Percentiles rank a stretch among this genome's conserved stretches.
Conservation (phyloP, 1,140 invertebrate species). For the Nasonia vitripennis region DNA sequence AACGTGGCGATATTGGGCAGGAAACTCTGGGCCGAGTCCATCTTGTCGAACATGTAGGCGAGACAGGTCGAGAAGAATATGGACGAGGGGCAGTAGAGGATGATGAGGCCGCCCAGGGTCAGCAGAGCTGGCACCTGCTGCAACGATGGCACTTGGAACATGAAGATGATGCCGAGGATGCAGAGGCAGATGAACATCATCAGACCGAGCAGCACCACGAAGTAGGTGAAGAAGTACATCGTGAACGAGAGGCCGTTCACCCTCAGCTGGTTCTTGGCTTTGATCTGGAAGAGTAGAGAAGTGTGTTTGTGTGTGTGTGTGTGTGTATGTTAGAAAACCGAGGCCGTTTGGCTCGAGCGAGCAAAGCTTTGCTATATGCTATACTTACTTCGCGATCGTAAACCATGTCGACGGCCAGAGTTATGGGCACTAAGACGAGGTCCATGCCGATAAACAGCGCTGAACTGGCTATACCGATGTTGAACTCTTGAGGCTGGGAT, state of each 20-base stretch:
- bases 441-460: slow-evolving; percentile 86
- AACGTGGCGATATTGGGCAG: slow-evolving; percentile 86
- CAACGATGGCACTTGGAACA: slow-evolving; percentile 82
- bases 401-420: slow-evolving; percentile 87
- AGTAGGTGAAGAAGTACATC: slow-evolving; percentile 87
- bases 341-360: neutral
- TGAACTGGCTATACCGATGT: slow-evolving; percentile 82
- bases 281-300: slow-evolving; percentile 77
- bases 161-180: slow-evolving; percentile 81
- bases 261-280: slow-evolving; percentile 87
- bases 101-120: slow-evolving; percentile 80
- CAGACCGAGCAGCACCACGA: slow-evolving; percentile 82
- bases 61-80: slow-evolving; percentile 85
- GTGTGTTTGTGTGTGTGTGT: neutral
- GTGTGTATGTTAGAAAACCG: neutral
- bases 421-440: slow-evolving; percentile 85
- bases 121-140: slow-evolving; percentile 82
- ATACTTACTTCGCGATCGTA: slow-evolving; percentile 86
- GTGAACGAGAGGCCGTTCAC: slow-evolving; percentile 87
- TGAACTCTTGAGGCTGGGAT: slow-evolving; percentile 81
- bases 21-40: slow-evolving; percentile 87
- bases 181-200: slow-evolving; percentile 82
- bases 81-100: slow-evolving; percentile 85
- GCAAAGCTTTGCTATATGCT: neutral
- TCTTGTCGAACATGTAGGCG: slow-evolving; percentile 88